Evolutionary conservation across 2,797 vertebrate genomes (phyloP).

Genomic region (Gymnothorax javanicus): DNA sequence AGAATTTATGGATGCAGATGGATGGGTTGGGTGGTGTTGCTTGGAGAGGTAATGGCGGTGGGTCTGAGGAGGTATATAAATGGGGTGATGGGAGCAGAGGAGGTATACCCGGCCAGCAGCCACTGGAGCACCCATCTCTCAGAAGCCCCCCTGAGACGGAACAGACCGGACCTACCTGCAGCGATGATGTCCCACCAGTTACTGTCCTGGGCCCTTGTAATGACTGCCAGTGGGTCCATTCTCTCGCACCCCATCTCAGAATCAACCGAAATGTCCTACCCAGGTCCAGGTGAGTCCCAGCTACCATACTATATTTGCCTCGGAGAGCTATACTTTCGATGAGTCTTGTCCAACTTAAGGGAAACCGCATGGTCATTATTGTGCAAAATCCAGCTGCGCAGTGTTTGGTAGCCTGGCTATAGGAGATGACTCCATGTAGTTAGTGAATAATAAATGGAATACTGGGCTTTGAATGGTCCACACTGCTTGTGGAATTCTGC

Average conservation of each 20-base stretch:
- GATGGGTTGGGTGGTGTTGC: conserved; percentile 27
- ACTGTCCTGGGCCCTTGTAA: conserved; percentile 67
- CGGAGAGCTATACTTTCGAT: too few species aligned
- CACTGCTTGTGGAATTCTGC: too few species aligned
- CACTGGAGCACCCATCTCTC: conserved; percentile 26
- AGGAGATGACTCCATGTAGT: too few species aligned
- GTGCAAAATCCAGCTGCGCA: too few species aligned
- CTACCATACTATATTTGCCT: too few species aligned
- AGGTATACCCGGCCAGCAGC: conserved; percentile 44
- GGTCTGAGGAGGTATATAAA: conserved; percentile 62
- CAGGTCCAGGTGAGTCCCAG: conserved; percentile 69
- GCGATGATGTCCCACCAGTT: conserved; percentile 70
- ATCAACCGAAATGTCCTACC: conserved; percentile 70
- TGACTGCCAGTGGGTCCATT: conserved; percentile 64
- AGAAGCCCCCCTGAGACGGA: conserved; percentile 45
- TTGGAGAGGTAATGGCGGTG: conserved; percentile 26
- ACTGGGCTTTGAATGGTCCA: too few species aligned
- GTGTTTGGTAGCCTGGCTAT: too few species aligned
- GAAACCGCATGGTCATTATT: too few species aligned
- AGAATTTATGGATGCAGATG: not conserved
- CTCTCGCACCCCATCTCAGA: conserved; percentile 73
- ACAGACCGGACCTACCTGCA: conserved; percentile 6
- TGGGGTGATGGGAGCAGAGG: conserved; percentile 41
- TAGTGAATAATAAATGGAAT: too few species aligned
- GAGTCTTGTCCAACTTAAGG: too few species aligned